Conservation (phyloP, 2,888 invertebrate species). For the Archips xylosteana region DNA sequence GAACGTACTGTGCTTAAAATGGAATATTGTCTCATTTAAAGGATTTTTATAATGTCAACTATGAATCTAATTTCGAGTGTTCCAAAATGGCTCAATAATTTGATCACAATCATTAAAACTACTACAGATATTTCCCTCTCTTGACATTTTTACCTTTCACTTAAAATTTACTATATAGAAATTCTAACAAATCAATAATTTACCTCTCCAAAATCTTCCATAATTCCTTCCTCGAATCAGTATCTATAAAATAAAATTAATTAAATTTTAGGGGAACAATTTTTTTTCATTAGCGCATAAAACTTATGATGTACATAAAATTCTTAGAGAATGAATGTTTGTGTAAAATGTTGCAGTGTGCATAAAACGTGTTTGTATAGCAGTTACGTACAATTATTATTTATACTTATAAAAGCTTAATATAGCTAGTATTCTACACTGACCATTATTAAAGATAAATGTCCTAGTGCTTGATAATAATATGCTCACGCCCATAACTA, state of each 20-base stretch:
- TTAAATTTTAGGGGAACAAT: slow-evolving; percentile 56
- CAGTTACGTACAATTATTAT: slow-evolving; percentile 12
- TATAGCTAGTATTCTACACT: background rate
- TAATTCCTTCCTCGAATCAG: slow-evolving; percentile 37
- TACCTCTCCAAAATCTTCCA: slow-evolving; percentile 36
- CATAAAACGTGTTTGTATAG: background rate
- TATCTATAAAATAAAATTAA: slow-evolving; percentile 31
- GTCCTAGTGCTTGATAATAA: too few relatives aligned
- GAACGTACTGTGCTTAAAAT: background rate
- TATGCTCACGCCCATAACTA: too few relatives aligned
- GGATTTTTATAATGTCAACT: too few relatives aligned
- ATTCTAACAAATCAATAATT: slow-evolving; percentile 2
- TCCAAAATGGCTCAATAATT: too few relatives aligned
- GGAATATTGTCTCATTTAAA: too few relatives aligned
- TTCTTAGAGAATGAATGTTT: slow-evolving; percentile 49
- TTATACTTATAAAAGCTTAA: background rate
- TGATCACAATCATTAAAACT: background rate
- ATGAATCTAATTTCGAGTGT: too few relatives aligned
- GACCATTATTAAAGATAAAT: too few relatives aligned
- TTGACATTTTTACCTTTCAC: background rate
- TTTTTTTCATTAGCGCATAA: slow-evolving; percentile 50
- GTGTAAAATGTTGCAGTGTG: slow-evolving; percentile 26
- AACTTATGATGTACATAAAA: slow-evolving; percentile 57
- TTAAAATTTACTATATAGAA: background rate
- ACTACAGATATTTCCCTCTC: background rate